Evolutionary conservation across 1,140 invertebrate genomes (phyloP).

Genomic region (Saccostrea glomerata): DNA sequence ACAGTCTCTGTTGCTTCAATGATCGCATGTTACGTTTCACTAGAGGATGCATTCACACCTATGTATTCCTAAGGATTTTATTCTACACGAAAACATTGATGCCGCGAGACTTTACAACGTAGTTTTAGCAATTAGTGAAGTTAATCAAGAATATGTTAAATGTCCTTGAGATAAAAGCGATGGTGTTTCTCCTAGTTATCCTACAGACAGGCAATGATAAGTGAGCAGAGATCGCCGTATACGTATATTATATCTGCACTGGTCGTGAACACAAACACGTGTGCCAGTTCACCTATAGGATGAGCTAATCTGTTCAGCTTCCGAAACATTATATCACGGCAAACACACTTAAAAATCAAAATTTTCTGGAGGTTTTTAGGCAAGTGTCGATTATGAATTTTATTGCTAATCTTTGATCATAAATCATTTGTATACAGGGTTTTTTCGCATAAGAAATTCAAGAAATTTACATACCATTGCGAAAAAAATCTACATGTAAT

Average conservation of each 20-base stretch:
- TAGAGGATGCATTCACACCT: neutral
- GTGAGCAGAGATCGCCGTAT: neutral
- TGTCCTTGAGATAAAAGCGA: neutral
- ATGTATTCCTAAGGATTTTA: neutral
- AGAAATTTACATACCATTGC: too few species aligned
- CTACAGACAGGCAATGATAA: neutral
- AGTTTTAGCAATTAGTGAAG: neutral
- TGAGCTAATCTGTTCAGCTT: neutral
- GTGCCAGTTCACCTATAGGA: neutral
- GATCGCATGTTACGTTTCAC: neutral
- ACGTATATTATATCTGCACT: neutral
- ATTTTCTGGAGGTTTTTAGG: too few species aligned
- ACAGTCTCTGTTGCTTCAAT: neutral
- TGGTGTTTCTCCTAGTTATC: neutral
- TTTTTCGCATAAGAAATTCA: too few species aligned
- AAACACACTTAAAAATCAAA: neutral
- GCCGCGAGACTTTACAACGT: too few species aligned
- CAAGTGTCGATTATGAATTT: too few species aligned
- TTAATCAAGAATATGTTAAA: neutral
- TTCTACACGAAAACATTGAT: neutral
- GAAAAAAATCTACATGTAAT: too few species aligned
- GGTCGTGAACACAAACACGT: neutral
- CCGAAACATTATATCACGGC: neutral
- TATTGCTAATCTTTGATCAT: too few species aligned
- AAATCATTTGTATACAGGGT: too few species aligned